phyloP scores from a whole-genome alignment of 2,888 invertebrate species.

The Thalpophila matura region DNA sequence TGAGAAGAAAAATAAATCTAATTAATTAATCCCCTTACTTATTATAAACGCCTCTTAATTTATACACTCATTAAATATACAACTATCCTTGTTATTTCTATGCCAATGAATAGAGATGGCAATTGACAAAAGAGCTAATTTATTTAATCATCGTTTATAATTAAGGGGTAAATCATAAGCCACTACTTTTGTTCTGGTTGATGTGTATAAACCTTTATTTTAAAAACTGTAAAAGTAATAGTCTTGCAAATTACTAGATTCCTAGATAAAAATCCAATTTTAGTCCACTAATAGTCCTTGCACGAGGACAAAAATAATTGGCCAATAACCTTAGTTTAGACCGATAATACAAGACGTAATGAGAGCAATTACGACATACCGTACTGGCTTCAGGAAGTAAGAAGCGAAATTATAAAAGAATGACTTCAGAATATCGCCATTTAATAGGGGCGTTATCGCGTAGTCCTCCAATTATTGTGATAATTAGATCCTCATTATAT shows the following conservation, averaged over 20 bases:
- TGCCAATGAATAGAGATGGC: too few species aligned
- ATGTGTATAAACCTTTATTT: not conserved
- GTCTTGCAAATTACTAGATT: not conserved
- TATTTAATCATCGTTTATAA: too few species aligned
- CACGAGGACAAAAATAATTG: constrained; percentile 30
- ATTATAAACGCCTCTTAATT: too few species aligned
- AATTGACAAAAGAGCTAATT: too few species aligned
- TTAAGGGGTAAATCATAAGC: not conserved
- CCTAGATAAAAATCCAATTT: constrained; percentile 37
- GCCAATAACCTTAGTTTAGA: constrained; percentile 1
- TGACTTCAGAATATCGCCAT: constrained; percentile 45
- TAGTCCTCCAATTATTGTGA: constrained; percentile 58
- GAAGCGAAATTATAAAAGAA: not conserved
- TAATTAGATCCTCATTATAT: constrained; percentile 52
- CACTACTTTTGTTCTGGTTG: too few species aligned
- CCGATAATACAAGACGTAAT: constrained; percentile 5
- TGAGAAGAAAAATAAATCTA: too few species aligned
- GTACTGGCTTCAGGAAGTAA: constrained; percentile 28
- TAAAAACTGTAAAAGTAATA: not conserved
- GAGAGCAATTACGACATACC: constrained; percentile 23
- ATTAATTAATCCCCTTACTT: too few species aligned
- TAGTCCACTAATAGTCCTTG: constrained; percentile 3
- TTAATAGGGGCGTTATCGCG: constrained; percentile 66
- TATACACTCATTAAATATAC: too few species aligned
- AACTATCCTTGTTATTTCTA: too few species aligned